Base-by-base conservation (phyloP, 2,797 vertebrate species). In the Craterocephalus amniculus region DNA sequence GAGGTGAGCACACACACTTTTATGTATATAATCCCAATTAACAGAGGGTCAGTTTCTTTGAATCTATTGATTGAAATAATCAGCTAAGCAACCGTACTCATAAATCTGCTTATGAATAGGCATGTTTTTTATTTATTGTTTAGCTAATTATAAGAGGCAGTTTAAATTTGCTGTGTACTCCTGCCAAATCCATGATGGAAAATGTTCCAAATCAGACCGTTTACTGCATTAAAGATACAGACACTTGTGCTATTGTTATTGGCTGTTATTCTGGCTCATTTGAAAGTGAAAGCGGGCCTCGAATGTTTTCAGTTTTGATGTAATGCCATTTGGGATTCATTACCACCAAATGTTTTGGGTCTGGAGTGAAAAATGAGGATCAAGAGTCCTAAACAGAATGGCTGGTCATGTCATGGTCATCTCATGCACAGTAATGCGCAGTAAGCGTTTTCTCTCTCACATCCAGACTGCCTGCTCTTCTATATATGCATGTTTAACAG, bases 1-100 rank as follows among this genome's bases (percentile, higher is more conserved):
- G 90, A 96, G 95, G 96, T 97, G 85, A 93, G 87, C 32, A 34
- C 32, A 34, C 5, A 3, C 32, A 34, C 32, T n/a, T n/a, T 1
- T 24, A 3, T 18, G 27, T 36, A 48, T 48, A 20, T 9, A 48
- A 11, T 20, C 18, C 40, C n/a, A n/a, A 55, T 0, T 14, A 54
- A 8, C 11, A 32, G 34, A 40, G 18, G n/a, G 27, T 63, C 1
- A 9, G 13, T 52, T 52, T 34, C 35, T 22, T 54, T 5, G 20
- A 10, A 0, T 66, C 1, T 45, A 13, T n/a, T 29, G 1, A 38
- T 8, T 52, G n/a, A n/a, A 32, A 32, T 32, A 32, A 32, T 32
- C 7, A 32, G 31, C 31, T 3, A 32, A 32, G 31, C 31, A 26
- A 18, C 1, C 11, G 9, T 3, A 51, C 0, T 52, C 26, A 10